Conservation (phyloP, 2,113 vertebrate genomes). For the Solenodon paradoxus region DNA sequence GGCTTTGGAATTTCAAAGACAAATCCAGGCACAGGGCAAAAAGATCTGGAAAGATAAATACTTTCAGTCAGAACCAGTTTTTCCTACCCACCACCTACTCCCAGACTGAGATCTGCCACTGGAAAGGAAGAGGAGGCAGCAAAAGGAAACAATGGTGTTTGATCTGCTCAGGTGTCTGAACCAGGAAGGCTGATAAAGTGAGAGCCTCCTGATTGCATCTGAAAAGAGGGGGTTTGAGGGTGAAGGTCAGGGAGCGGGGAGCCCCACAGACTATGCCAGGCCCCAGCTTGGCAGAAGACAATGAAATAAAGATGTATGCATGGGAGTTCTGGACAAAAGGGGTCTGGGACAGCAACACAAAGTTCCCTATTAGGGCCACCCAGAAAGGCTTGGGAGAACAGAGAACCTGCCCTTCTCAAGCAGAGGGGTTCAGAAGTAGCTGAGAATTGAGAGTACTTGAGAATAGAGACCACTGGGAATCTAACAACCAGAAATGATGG, state of each 20-base stretch:
- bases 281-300: neutral
- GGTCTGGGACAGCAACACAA: neutral
- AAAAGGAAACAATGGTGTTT: neutral
- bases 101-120: neutral
- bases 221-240: neutral
- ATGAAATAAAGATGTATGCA: neutral
- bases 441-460: neutral
- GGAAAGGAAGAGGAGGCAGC: fast-evolving
- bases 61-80: conserved; percentile 1
- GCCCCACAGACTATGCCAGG: neutral
- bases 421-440: neutral
- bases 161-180: neutral
- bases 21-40: neutral
- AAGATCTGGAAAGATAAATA: neutral
- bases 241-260: neutral
- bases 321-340: neutral
- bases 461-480: neutral
- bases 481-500: neutral
- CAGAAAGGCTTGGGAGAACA: neutral
- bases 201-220: neutral
- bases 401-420: neutral
- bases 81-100: neutral
- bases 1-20: conserved; percentile 40
- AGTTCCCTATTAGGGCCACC: too few relatives aligned
- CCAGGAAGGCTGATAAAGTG: neutral